Conservation (phyloP, 37 sponge, comb jelly and placozoan genomes). For the Ephydatia muelleri region DNA sequence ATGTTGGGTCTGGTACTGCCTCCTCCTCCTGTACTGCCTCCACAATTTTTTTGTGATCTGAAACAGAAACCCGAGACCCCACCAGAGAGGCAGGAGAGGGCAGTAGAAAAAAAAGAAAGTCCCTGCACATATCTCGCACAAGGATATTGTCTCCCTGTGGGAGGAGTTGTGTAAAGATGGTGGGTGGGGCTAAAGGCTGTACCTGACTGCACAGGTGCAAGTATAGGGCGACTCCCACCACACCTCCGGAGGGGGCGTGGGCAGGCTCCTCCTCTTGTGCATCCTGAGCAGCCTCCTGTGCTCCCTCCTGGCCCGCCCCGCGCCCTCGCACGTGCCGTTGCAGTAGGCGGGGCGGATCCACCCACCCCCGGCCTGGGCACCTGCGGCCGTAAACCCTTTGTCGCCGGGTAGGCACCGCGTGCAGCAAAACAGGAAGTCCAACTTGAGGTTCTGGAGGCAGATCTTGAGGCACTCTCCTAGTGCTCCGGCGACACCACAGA, state of each 20-base stretch:
- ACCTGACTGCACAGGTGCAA: conserved; percentile 78
- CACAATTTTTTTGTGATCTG: conserved; percentile 23
- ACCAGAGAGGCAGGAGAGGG: conserved; percentile 78
- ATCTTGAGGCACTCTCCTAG: conserved; percentile 4
- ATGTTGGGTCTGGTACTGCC: conserved; percentile 30
- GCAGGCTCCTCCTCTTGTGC: conserved; percentile 48
- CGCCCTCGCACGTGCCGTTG: conserved; percentile 78
- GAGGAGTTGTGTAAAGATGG: neutral
- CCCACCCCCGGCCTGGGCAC: too few species aligned
- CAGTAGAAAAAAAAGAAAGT: conserved; percentile 81
- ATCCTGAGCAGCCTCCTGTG: conserved; percentile 67
- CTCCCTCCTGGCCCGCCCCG: conserved; percentile 45
- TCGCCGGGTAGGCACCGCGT: neutral
- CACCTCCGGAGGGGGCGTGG: conserved; percentile 16
- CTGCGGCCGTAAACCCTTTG: neutral
- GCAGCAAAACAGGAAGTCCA: neutral
- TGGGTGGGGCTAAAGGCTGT: neutral
- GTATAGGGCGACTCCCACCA: conserved; percentile 72
- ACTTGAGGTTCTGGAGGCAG: neutral
- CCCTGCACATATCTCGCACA: conserved; percentile 52
- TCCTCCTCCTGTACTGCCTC: conserved; percentile 36
- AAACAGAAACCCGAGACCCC: conserved; percentile 59
- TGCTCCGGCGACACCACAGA: neutral
- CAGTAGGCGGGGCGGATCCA: conserved; percentile 51
- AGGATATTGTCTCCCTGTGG: conserved; percentile 53